Evolutionary conservation across 2,797 vertebrate genomes (phyloP).

Genomic region (Orestias chungarensis): DNA sequence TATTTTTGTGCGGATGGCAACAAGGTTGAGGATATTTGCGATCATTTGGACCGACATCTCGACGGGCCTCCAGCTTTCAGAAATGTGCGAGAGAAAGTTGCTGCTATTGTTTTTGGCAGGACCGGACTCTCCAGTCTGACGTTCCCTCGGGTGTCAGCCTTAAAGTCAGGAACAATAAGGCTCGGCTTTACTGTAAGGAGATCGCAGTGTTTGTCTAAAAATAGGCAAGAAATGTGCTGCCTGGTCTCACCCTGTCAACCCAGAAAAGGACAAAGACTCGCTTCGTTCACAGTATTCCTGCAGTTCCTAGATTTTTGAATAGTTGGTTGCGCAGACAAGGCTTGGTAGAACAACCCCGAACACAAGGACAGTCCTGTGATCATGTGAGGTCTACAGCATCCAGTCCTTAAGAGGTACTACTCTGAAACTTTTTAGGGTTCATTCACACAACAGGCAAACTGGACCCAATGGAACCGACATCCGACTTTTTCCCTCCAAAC

Average conservation of each 20-base stretch:
- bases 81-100: slow-evolving; percentile 39
- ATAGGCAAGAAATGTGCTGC: slow-evolving; percentile 6
- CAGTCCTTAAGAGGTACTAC: no score
- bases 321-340: background rate
- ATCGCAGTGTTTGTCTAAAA: slow-evolving; percentile 4
- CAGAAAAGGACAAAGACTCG: background rate
- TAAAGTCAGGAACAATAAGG: slow-evolving; percentile 3
- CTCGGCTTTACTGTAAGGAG: slow-evolving; percentile 4
- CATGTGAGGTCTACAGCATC: no score
- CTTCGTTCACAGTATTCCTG: background rate
- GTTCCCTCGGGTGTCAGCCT: slow-evolving; percentile 29
- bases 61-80: slow-evolving; percentile 23
- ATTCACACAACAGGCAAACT: no score
- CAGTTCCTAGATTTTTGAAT: background rate
- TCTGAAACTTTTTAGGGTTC: no score
- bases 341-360: background rate
- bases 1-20: slow-evolving; percentile 31
- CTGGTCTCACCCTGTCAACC: slow-evolving; percentile 13
- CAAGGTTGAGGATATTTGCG: slow-evolving; percentile 11
- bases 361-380: background rate
- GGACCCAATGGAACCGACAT: no score
- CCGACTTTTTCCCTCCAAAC: no score
- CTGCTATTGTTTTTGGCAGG: slow-evolving; percentile 23
- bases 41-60: slow-evolving; percentile 14
- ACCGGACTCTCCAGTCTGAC: slow-evolving; percentile 58